Base-by-base conservation (phyloP, 1,140 invertebrate species). In the Diabrotica virgifera region DNA sequence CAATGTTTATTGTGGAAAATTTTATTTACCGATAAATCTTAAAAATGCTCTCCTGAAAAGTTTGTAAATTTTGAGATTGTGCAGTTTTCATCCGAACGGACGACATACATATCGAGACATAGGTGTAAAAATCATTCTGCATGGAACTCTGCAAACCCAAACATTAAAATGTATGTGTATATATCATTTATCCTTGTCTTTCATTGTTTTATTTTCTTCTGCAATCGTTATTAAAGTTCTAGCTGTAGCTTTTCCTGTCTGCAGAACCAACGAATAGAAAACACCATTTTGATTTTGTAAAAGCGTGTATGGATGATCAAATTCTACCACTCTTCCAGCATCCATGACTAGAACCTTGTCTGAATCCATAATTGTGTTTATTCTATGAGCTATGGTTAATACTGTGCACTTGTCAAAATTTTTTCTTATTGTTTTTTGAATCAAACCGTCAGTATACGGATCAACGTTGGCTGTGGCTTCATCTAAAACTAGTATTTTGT, bases 361-460 rank as follows among this genome's bases (percentile, higher is more conserved):
- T 38, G 85, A 86, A 67, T 87, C 85, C 80, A 87, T 86, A 9
- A 87, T 81, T 2, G 85, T 86, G 72, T 92, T 83, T 5, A 93
- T 77, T 13, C 92, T 82, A 79, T 93, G 91, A 36, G 90, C 91
- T 62, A 93, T 90, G 0, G 90, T 93, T 5, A 96, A 81, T 24
- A 95, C 91, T 5, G 93, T 95, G 71, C 89, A 91, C 9, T 89
- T 78, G 51, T 81, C 78, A 74, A 91, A 92, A 78, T 90, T 90
- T 54, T 80, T 85, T 66, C 87, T 80, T 61, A 92, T 90, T 24
- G 89, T 90, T 13, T 80, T 80, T 76, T 92, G 89, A 68, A 91
- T 90, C 6, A 91, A 71, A 0, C 83, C 83, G 76, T 92, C 90
- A 5, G 89, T 91, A 69, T 87, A 81, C 5, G 86, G 84, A 79